A percentile compares a stretch with the other conserved stretches of the same genome.
Evolutionary conservation across 2,113 vertebrate genomes (phyloP).

Genomic region (Dipodomys ordii): DNA sequence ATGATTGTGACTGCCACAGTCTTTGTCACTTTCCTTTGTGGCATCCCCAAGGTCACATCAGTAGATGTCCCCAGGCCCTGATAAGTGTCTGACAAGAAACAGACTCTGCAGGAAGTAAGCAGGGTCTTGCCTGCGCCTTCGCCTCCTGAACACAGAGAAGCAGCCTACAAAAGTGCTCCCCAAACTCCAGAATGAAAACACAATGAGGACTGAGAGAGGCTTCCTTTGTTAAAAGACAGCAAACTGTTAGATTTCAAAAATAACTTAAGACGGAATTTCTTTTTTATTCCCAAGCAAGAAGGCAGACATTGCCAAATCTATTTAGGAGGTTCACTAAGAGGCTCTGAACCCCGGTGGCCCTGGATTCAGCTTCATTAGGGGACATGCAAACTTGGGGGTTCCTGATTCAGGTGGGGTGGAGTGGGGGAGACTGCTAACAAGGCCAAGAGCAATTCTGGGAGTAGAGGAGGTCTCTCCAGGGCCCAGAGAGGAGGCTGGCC

Average conservation of each 20-base stretch:
- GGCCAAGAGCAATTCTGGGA: background rate
- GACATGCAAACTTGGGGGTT: background rate
- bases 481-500: background rate
- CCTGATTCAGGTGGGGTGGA: background rate
- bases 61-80: background rate
- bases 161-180: background rate
- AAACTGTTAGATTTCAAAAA: slow-evolving; percentile 81
- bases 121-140: background rate
- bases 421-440: background rate
- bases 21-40: background rate
- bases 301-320: slow-evolving; percentile 75
- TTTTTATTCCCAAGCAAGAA: slow-evolving; percentile 74
- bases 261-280: slow-evolving; percentile 78
- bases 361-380: background rate
- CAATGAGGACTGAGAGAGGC: slow-evolving; percentile 43
- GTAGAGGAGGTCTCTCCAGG: background rate
- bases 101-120: background rate
- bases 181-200: background rate
- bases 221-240: slow-evolving; percentile 80
- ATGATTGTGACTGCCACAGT: background rate
- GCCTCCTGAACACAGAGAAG: fast-evolving
- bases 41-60: background rate
- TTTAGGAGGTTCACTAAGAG: slow-evolving; percentile 69
- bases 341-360: slow-evolving; percentile 34
- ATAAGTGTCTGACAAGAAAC: background rate